phyloP scores from a whole-genome alignment of 1,140 invertebrate species.

The Conus ventricosus region DNA sequence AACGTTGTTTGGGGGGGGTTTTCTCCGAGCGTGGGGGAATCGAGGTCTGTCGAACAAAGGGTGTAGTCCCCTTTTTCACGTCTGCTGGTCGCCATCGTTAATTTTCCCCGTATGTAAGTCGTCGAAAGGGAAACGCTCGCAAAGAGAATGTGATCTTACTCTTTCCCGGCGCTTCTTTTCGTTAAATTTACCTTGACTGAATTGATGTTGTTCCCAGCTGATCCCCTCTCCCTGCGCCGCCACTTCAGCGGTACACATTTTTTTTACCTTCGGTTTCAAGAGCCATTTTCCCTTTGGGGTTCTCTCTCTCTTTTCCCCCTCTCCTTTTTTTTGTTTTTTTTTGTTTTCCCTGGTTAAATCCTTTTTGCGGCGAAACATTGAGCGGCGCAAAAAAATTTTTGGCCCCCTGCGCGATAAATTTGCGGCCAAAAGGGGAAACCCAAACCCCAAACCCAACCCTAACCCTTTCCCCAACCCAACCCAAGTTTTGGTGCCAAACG shows the following conservation, averaged over 20 bases:
- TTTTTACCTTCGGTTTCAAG: neutral
- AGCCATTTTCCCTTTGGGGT: neutral
- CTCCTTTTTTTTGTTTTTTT: too few species aligned
- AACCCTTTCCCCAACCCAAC: too few species aligned
- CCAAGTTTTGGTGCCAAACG: too few species aligned
- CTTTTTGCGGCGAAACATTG: too few species aligned
- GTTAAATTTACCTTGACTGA: conserved; percentile 57
- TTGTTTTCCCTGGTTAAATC: too few species aligned
- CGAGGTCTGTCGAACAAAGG: conserved; percentile 57
- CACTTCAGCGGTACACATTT: conserved; percentile 40
- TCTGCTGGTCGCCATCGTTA: conserved; percentile 37
- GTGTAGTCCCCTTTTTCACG: conserved; percentile 51
- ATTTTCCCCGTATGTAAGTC: conserved; percentile 53
- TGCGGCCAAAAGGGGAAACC: too few species aligned
- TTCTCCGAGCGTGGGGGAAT: conserved; percentile 1
- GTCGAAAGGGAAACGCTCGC: conserved; percentile 59
- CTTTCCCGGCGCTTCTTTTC: conserved; percentile 56
- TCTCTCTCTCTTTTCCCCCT: neutral
- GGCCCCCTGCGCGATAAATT: too few species aligned
- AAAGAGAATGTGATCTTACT: conserved; percentile 52
- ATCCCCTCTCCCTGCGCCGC: conserved; percentile 60
- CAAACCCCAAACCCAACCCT: too few species aligned
- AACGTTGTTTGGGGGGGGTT: conserved; percentile 40
- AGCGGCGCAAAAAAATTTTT: too few species aligned
- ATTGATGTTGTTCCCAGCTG: conserved; percentile 50